Evolutionary conservation across 2,888 invertebrate genomes (phyloP), one percentile per base, ranked within the genome.

Genomic region (Augiades crinisus): DNA sequence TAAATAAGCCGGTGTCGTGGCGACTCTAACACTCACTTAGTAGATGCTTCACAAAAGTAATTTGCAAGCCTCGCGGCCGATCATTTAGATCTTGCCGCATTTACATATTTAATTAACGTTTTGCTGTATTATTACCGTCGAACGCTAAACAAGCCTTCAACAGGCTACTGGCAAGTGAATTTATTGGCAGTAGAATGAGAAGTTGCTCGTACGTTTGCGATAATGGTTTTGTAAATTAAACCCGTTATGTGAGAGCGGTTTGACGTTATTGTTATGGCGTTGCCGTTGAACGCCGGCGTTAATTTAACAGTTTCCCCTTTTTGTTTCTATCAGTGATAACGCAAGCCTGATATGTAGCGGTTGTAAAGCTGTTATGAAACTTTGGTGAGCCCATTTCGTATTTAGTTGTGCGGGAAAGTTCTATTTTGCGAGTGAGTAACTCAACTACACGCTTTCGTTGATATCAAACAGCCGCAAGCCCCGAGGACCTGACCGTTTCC

Each of bases 101-200:
- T 79, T 78, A 72, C 79, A 81, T 81, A 75, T 68, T 70, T 74
- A 74, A 79, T 75, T 78, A 81, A 72, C 70, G 64, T 76, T 76
- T 68, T 64, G 64, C 66, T 61, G 70, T 70, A 68, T 67, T 64
- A 74, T 76, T 70, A 63, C 51, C 59, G 58, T 54, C 62, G 61
- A 63, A 34, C 30, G 43, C 50, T 44, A 68, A 70, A 71, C 62
- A 68, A 58, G 54, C 58, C 62, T 62, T 60, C 64, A 65, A 64
- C 73, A 64, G 58, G 63, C 62, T 59, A 64, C 61, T 67, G 69
- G 64, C 72, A 74, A 77, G 66, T 75, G 64, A 69, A 74, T 74
- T 74, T 74, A 77, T 75, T 75, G 69, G 62, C 68, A 64, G 58
- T 57, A 63, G 66, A 54, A 65, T 60, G 73, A 70, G 66, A 76